A percentile compares a stretch with the other conserved stretches of the same genome.
phyloP scores from a whole-genome alignment of 2,113 vertebrate species.

The Poeciliopsis retropinna region DNA sequence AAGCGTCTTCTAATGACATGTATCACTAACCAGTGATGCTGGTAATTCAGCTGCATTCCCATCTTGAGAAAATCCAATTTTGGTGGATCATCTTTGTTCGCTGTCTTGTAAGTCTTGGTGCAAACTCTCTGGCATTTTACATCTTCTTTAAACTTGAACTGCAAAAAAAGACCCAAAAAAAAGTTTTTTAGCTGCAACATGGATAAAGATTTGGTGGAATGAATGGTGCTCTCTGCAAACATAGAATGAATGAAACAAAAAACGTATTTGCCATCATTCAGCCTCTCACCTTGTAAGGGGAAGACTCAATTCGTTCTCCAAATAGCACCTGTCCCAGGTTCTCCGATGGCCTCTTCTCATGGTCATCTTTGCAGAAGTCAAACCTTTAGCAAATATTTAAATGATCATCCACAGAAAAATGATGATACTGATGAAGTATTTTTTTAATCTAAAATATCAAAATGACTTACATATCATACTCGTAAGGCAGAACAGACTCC shows the following conservation, averaged over 20 bases:
- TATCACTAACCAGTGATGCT: conserved; percentile 80
- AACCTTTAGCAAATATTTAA: conserved; percentile 80
- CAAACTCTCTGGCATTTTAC: conserved; percentile 70
- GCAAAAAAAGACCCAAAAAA: neutral
- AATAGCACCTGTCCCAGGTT: conserved; percentile 98
- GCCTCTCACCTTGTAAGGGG: conserved; percentile 91
- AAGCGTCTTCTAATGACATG: neutral
- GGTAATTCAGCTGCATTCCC: conserved; percentile 84
- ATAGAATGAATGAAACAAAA: neutral
- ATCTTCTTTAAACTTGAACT: conserved; percentile 76
- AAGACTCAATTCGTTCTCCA: conserved; percentile 96
- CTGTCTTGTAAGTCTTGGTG: conserved; percentile 66
- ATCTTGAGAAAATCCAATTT: conserved; percentile 81
- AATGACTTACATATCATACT: conserved; percentile 94
- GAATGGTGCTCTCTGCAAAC: neutral
- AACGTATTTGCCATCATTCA: neutral
- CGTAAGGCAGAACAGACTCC: conserved; percentile 98
- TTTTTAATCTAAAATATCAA: neutral
- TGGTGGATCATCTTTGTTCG: conserved; percentile 39
- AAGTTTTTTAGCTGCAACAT: neutral
- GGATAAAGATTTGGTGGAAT: too few relatives aligned
- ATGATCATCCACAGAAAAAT: neutral
- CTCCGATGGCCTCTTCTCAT: conserved; percentile 93
- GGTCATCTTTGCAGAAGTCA: conserved; percentile 92
- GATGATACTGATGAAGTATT: neutral